Evolutionary conservation across 2,888 invertebrate genomes (phyloP).

Genomic region (Agrilus mali): DNA sequence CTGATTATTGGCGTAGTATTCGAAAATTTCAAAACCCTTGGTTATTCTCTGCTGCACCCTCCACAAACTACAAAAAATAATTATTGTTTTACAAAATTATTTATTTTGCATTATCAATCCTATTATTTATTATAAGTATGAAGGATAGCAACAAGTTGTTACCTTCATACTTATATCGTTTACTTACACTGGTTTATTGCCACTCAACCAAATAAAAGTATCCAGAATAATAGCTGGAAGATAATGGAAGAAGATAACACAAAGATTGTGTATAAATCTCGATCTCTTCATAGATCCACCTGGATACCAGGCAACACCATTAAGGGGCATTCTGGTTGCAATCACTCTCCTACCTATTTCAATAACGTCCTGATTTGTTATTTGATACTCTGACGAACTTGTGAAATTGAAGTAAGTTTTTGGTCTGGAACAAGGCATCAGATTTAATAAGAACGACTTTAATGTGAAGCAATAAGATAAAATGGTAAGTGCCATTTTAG

Average conservation of each 20-base stretch:
- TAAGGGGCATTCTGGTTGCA: slow-evolving; percentile 68
- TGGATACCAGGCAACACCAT: slow-evolving; percentile 72
- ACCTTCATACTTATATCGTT: no score
- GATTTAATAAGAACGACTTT: neutral
- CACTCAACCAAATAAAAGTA: slow-evolving; percentile 59
- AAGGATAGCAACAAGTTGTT: no score
- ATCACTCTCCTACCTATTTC: slow-evolving; percentile 66
- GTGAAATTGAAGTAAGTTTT: slow-evolving; percentile 49
- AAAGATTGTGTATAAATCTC: slow-evolving; percentile 64
- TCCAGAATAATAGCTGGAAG: slow-evolving; percentile 83
- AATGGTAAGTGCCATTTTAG: no score
- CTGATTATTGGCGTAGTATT: slow-evolving; percentile 84
- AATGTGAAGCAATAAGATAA: no score
- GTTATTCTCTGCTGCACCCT: slow-evolving; percentile 70
- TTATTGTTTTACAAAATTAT: no score
- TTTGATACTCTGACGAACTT: slow-evolving; percentile 66
- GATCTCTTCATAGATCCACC: slow-evolving; percentile 79
- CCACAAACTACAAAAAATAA: slow-evolving; percentile 47
- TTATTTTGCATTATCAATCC: no score
- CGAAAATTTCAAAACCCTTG: slow-evolving; percentile 79
- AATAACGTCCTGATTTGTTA: slow-evolving; percentile 84
- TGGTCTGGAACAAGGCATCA: neutral
- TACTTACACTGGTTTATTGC: slow-evolving; percentile 79
- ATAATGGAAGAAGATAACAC: slow-evolving; percentile 78
- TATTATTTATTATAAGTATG: no score